Conservation (phyloP, 2,113 vertebrate species). For the Cichladusa arquata region DNA sequence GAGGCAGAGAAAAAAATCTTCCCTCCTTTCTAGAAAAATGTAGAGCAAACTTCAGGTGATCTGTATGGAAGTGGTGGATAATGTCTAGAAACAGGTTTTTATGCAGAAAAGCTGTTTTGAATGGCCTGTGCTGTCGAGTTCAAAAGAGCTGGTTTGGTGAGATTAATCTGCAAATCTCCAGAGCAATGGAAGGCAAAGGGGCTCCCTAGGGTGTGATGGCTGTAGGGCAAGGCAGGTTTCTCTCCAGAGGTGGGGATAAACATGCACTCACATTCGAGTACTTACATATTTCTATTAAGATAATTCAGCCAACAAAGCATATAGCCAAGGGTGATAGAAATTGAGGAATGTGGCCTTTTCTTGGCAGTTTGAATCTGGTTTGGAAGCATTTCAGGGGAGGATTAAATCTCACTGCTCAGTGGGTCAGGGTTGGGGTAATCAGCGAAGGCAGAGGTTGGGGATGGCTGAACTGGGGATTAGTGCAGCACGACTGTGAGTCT, state of each 20-base stretch:
- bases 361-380: slow-evolving; percentile 26
- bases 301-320: slow-evolving; percentile 19
- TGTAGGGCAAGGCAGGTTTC: background rate
- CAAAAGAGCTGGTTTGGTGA: background rate
- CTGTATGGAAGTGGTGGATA: background rate
- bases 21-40: fast-evolving
- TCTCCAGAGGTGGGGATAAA: background rate
- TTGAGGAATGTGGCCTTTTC: slow-evolving; percentile 41
- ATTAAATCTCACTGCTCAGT: background rate
- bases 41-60: background rate
- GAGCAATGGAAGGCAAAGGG: background rate
- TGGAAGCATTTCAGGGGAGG: slow-evolving; percentile 51
- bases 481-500: fast-evolving
- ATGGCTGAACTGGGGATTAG: background rate
- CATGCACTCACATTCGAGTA: background rate
- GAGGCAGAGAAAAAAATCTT: background rate
- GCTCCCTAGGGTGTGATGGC: background rate
- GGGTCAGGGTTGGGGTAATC: background rate
- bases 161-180: background rate
- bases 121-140: background rate
- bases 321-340: slow-evolving; percentile 41
- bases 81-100: background rate
- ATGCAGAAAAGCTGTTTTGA: background rate
- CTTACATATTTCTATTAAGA: background rate
- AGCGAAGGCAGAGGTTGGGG: background rate